These are phyloP conservation scores for Parasteatoda tepidariorum DNA, from an alignment of 1,140 invertebrate genomes.

Conservation along the genomic window DNA sequence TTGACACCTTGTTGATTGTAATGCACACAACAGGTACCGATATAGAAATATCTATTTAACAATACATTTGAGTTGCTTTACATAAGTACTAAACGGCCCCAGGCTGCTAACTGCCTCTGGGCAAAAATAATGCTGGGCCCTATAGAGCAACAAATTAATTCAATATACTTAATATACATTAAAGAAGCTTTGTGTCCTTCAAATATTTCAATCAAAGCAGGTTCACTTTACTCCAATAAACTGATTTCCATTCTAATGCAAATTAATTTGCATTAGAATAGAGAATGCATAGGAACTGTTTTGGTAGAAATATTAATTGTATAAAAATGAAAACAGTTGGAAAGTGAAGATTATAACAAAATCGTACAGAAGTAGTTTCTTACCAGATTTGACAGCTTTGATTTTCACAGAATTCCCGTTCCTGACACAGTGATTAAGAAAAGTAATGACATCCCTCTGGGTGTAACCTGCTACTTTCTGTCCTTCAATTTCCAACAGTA, in stretches of 20 bases:
- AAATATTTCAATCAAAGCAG: no score
- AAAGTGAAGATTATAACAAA: background rate
- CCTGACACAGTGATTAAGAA: conserved; percentile 74
- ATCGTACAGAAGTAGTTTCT: no score
- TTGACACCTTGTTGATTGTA: no score
- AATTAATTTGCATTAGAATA: background rate
- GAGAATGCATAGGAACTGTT: background rate
- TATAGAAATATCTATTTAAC: no score
- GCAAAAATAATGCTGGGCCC: no score
- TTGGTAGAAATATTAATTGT: background rate
- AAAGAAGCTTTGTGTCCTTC: no score
- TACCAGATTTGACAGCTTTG: conserved; percentile 73
- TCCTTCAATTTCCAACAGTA: conserved; percentile 76
- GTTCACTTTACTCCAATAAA: background rate
- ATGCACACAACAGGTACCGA: no score
- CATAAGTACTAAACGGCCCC: no score
- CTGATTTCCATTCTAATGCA: background rate
- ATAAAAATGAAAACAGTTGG: background rate
- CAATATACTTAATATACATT: no score
- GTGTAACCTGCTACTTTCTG: conserved; percentile 77
- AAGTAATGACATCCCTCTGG: conserved; percentile 73
- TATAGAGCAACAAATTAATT: no score
- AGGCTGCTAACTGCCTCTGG: no score
- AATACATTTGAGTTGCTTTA: no score
- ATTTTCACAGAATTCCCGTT: conserved; percentile 73